Evolutionary conservation across 2,888 invertebrate genomes (phyloP).

Genomic region (Orchestes rusci): DNA sequence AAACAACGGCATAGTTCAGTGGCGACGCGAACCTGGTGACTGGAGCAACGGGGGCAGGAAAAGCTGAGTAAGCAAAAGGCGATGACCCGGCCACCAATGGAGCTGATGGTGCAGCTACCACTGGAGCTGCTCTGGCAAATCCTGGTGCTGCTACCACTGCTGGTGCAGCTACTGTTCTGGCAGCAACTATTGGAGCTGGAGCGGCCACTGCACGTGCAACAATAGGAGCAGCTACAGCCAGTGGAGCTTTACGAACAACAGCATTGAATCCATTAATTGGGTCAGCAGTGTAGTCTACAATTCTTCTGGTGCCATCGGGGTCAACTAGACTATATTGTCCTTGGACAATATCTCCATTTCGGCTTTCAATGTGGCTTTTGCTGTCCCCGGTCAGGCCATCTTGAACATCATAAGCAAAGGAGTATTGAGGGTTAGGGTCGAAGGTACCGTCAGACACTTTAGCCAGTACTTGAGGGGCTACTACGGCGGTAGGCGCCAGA

Average conservation of each 20-base stretch:
- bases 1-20: slow-evolving; percentile 20
- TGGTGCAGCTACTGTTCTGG: slow-evolving; percentile 19
- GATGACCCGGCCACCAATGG: slow-evolving; percentile 20
- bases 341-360: slow-evolving; percentile 60
- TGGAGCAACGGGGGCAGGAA: slow-evolving; percentile 16
- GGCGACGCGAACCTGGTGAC: slow-evolving; percentile 21
- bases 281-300: too few relatives aligned
- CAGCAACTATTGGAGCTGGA: slow-evolving; percentile 31
- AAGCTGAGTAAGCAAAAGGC: slow-evolving; percentile 18
- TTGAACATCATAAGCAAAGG: slow-evolving; percentile 62
- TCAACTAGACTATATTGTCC: slow-evolving; percentile 57
- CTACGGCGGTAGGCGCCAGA: slow-evolving; percentile 29
- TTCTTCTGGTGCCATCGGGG: slow-evolving; percentile 56
- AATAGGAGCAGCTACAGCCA: slow-evolving; percentile 42
- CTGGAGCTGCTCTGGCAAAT: slow-evolving; percentile 6
- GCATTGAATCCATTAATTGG: slow-evolving; percentile 62
- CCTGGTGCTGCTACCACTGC: slow-evolving; percentile 7
- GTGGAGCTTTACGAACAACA: slow-evolving; percentile 56
- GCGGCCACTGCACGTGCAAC: slow-evolving; percentile 37
- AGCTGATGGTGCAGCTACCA: too few relatives aligned
- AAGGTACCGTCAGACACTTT: slow-evolving; percentile 44
- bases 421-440: slow-evolving; percentile 59
- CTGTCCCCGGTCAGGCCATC: slow-evolving; percentile 58
- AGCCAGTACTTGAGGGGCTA: slow-evolving; percentile 43
- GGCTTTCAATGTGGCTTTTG: slow-evolving; percentile 48